Evolutionary conservation across 30 jellyfish, hydroid and myxozoan species (phyloP).

Genomic region (Hydractinia echinata): DNA sequence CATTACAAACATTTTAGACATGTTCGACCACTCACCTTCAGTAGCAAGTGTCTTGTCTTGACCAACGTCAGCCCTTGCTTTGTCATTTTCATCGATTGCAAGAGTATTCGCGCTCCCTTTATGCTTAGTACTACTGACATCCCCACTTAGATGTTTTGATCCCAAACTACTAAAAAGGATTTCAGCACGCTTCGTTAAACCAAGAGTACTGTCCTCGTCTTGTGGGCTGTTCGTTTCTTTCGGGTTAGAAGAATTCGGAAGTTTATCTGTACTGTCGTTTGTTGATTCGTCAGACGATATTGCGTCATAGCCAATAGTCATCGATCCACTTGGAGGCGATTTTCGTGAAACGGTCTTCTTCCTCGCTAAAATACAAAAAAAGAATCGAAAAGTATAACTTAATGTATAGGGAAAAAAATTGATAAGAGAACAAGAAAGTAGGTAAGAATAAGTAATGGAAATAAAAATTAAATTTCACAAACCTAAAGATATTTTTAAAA

Average conservation of each 20-base stretch:
- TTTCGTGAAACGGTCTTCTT: background rate
- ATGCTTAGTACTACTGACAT: too few relatives aligned
- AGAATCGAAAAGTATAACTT: background rate
- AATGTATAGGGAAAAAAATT: background rate
- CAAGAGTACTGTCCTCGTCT: background rate
- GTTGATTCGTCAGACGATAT: background rate
- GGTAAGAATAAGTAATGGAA: background rate
- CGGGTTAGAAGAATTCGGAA: too few relatives aligned
- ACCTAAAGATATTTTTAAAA: too few relatives aligned
- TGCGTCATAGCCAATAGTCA: constrained; percentile 25
- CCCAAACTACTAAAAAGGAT: background rate
- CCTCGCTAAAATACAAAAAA: background rate
- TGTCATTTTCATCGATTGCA: too few relatives aligned
- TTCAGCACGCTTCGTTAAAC: background rate
- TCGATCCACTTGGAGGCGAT: constrained; percentile 19
- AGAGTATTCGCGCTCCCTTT: too few relatives aligned
- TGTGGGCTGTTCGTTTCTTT: background rate
- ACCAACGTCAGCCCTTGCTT: too few relatives aligned
- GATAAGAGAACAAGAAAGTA: background rate
- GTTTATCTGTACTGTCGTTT: background rate
- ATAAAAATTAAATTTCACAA: too few relatives aligned
- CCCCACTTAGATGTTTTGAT: too few relatives aligned
- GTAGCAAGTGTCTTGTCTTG: too few relatives aligned
- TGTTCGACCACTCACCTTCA: too few relatives aligned
- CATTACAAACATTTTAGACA: too few relatives aligned